These are phyloP conservation scores for Toxonevra muliebris DNA, from an alignment of 2,888 invertebrate species.

Conservation along the genomic window DNA sequence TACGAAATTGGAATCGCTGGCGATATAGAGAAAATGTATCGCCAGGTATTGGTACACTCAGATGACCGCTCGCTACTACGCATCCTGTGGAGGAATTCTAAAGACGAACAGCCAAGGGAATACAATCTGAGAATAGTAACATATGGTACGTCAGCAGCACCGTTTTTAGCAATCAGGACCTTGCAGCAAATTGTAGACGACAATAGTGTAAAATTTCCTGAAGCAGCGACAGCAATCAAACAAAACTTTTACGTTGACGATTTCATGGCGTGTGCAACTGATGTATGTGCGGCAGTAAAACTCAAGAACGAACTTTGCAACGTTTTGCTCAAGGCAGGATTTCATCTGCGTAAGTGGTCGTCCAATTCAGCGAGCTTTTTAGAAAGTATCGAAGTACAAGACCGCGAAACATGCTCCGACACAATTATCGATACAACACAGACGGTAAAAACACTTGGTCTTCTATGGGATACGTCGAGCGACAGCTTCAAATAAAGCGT, in stretches of 20 bases:
- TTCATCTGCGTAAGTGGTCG: conserved; percentile 16
- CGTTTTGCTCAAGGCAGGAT: no score
- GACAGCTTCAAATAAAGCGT: conserved; percentile 26
- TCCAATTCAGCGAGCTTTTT: conserved; percentile 19
- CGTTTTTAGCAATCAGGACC: conserved; percentile 23
- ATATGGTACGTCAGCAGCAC: conserved; percentile 24
- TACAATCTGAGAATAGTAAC: conserved; percentile 23
- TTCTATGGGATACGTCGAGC: conserved; percentile 23
- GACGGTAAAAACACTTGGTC: conserved; percentile 25
- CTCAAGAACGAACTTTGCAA: no score
- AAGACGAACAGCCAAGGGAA: conserved; percentile 5
- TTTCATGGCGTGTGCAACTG: no score
- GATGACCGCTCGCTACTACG: conserved; percentile 18
- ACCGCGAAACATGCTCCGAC: conserved; percentile 13
- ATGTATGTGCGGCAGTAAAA: no score
- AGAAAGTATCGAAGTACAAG: background rate
- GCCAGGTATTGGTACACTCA: conserved; percentile 29
- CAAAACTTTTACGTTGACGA: no score
- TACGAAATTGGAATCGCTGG: conserved; percentile 12
- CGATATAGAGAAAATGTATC: conserved; percentile 31
- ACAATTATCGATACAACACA: conserved; percentile 17
- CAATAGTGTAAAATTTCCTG: no score
- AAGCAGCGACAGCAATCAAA: no score
- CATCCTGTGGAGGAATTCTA: conserved; percentile 8
- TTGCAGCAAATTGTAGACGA: conserved; percentile 3